These are phyloP conservation scores for Pteropus rufus DNA, from an alignment of 2,797 vertebrate genomes.

Conservation along the genomic window DNA sequence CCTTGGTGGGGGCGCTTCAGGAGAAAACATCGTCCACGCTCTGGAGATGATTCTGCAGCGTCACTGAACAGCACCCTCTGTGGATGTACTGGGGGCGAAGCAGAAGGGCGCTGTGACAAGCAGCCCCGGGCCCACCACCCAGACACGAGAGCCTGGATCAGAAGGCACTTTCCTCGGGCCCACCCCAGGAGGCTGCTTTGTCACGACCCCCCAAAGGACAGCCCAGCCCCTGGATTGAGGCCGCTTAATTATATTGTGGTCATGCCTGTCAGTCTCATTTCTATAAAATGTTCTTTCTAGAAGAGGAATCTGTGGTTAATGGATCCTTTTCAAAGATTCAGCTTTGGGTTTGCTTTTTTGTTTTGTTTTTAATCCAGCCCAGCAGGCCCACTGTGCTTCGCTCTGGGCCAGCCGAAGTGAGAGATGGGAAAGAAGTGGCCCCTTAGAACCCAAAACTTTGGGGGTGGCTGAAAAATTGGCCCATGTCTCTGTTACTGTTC, in stretches of 20 bases:
- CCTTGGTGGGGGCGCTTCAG: not conserved
- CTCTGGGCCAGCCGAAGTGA: not conserved
- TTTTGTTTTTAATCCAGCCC: not conserved
- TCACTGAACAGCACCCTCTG: not conserved
- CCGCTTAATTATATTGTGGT: not conserved
- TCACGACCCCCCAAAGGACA: not conserved
- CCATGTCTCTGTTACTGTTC: not conserved
- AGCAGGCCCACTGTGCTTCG: not conserved
- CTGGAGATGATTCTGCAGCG: fast-evolving
- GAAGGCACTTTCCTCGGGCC: not conserved
- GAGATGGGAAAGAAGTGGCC: not conserved
- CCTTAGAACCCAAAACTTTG: not conserved
- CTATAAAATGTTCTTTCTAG: not conserved
- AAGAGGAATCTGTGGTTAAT: not conserved
- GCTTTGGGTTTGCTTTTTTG: not conserved
- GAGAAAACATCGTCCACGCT: not conserved
- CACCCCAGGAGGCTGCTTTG: not conserved
- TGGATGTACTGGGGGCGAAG: not conserved
- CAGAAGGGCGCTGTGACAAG: fast-evolving
- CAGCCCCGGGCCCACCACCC: not conserved
- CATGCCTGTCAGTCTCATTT: not conserved
- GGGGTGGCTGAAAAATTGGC: not conserved
- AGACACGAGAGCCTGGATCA: fast-evolving
- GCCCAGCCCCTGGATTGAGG: not conserved
- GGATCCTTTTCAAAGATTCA: not conserved